Conservation (phyloP, 2,888 invertebrate genomes). For the Rhimphoctona megacephalus region DNA sequence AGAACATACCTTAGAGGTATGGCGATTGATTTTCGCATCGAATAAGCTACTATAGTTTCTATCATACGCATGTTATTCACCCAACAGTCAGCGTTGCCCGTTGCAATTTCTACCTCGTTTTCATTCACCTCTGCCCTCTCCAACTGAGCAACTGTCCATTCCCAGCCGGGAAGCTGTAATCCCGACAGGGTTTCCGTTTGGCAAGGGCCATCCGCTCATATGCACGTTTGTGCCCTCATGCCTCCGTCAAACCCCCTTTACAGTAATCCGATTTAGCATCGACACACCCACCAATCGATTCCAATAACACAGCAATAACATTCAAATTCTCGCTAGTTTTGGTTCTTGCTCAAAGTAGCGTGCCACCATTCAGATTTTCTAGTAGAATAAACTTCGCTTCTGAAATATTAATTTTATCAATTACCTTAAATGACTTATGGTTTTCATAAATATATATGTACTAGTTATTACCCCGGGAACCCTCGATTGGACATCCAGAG, state of each 20-base stretch:
- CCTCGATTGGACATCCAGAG: no score
- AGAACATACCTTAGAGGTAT: neutral
- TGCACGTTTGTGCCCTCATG: constrained; percentile 49
- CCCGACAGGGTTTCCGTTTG: constrained; percentile 77
- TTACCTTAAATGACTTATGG: neutral
- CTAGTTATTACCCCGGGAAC: no score
- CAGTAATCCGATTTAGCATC: constrained; percentile 77
- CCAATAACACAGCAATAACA: constrained; percentile 79
- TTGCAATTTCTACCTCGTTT: constrained; percentile 34
- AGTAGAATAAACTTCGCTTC: neutral
- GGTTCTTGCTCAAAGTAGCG: neutral
- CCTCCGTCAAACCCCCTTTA: constrained; percentile 71
- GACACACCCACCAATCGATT: constrained; percentile 76
- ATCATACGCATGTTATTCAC: constrained; percentile 46
- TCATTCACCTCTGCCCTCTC: constrained; percentile 65
- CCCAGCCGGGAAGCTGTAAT: constrained; percentile 76
- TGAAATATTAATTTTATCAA: neutral
- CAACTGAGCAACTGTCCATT: constrained; percentile 77
- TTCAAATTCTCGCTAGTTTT: constrained; percentile 58
- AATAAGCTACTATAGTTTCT: constrained; percentile 25
- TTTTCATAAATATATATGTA: no score
- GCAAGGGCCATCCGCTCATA: constrained; percentile 64
- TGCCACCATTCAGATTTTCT: neutral
- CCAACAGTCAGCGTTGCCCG: constrained; percentile 19
- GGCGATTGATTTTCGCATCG: constrained; percentile 12